Base-by-base conservation (phyloP, 2,113 vertebrate species). In the Lagopus leucura region DNA sequence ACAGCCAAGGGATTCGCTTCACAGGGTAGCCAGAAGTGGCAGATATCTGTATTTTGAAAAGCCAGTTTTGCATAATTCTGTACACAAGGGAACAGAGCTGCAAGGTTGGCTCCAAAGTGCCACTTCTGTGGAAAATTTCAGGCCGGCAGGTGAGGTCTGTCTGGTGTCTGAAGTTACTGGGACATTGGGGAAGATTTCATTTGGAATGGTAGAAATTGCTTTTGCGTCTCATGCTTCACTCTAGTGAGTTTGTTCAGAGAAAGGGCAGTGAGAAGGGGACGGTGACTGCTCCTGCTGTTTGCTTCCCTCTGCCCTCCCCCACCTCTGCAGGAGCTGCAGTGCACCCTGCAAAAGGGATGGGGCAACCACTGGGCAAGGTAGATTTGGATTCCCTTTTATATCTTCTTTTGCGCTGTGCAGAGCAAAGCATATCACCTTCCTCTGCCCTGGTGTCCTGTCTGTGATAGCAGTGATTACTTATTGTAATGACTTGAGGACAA, bases 131-230 rank as follows among this genome's bases (percentile, higher is more conserved):
- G 73, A 57, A 89, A 55, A 83, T 70, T 90, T 54, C 40, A 77
- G 30, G 81, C 36, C 10, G 55, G 82, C 36, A 40, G 78, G 42
- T 13, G 70, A 88, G 55, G 34, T 43, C 86, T 78, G 55, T 82
- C 47, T 71, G 91, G 7, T 71, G 72, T 4, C 6, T 78, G 60
- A 7, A 72, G 81, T 84, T 47, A 3, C 75, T 28, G 17, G 58
- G 91, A 77, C 55, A 6, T 2, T 28, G 85, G 25, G 76, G 76
- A 54, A 83, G 70, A 38, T 67, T 78, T 86, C 22, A 20, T 69
- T 74, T 67, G 55, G 50, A 58, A 50, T 40, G 72, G 65, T 86
- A 73, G 76, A 82, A 90, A 87, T 88, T 70, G 52, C n/a, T 94
- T 88, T 57, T 86, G 85, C 78, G 40, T 61, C 50, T 71, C 19